Evolutionary conservation across 2,113 vertebrate genomes (phyloP), one percentile per base, ranked within the genome.

Genomic region (Mandrillus leucophaeus): DNA sequence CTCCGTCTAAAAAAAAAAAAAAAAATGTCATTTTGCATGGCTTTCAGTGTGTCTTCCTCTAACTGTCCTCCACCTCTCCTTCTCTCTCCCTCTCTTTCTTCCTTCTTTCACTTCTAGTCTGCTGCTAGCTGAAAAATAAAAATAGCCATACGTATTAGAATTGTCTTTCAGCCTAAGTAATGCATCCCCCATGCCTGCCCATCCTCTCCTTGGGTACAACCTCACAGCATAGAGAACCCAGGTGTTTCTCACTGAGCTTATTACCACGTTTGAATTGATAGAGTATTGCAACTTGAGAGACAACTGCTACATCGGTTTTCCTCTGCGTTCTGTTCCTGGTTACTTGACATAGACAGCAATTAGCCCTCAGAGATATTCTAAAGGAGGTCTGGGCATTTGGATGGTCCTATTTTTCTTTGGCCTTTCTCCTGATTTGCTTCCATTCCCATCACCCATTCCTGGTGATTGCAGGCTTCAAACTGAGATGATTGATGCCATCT

Each of bases 221-320:
- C 5, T 48, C 20, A 0, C 7, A 35, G 22, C 38, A 13, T 5
- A 43, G 40, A 43, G n/a, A 88, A 32, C n/a, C 20, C n/a, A 14
- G 30, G 40, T 16, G 35, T 68, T 73, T 66, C 79, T 85, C 79
- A 18, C 13, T 13, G 30, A 45, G 16, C 48, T 73, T 17, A 25
- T 16, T 5, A 1, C 7, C 40, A 20, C 3, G 6, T 22, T 50
- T 1, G 72, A 61, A 40, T 0, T 38, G 17, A 50, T 9, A 52
- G 22, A 92, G 14, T 23, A 48, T 40, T 30, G 22, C 81, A 82
- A n/a, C 45, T 68, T 68, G 16, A 59, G 64, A 81, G 90, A 16
- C 1, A 6, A 17, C 48, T 32, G 48, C 25, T 3, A 48, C 23
- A 11, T n/a, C 2, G 0, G 52, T 35, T 35, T 35, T 79, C 27